phyloP scores from a whole-genome alignment of 2,888 invertebrate species.

The Melanostoma scalare region DNA sequence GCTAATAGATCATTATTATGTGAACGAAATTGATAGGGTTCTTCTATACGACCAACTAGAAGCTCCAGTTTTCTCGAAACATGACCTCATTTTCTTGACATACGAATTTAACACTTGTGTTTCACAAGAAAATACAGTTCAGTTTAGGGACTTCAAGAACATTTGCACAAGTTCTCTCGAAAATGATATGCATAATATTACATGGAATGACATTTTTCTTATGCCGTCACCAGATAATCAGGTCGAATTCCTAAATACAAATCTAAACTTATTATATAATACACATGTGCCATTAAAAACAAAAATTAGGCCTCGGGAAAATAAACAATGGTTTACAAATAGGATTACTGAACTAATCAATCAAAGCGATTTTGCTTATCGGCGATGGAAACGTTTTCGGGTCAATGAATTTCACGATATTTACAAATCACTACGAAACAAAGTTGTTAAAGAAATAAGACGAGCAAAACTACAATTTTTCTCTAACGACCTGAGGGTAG shows the following conservation, averaged over 20 bases:
- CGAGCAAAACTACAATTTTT: slow-evolving; percentile 1
- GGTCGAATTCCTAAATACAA: background rate
- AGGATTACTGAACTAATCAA: background rate
- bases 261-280: background rate
- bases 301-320: no score
- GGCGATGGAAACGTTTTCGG: background rate
- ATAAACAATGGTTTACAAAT: no score
- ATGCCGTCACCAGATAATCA: background rate
- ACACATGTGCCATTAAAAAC: no score
- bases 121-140: background rate
- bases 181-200: no score
- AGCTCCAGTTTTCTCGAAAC: slow-evolving; percentile 10
- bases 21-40: slow-evolving; percentile 4
- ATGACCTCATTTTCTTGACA: slow-evolving; percentile 19
- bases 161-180: no score
- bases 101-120: slow-evolving; percentile 5
- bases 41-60: slow-evolving; percentile 5
- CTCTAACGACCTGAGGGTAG: background rate
- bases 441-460: background rate
- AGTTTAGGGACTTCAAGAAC: background rate
- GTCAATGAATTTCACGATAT: background rate
- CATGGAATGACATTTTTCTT: background rate
- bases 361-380: background rate
- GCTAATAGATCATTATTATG: slow-evolving; percentile 10
- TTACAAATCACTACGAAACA: background rate